Evolutionary conservation across 2,888 invertebrate species (phyloP), one percentile per base, ranked within the genome.

Genomic region (Coelopa pilipes): DNA sequence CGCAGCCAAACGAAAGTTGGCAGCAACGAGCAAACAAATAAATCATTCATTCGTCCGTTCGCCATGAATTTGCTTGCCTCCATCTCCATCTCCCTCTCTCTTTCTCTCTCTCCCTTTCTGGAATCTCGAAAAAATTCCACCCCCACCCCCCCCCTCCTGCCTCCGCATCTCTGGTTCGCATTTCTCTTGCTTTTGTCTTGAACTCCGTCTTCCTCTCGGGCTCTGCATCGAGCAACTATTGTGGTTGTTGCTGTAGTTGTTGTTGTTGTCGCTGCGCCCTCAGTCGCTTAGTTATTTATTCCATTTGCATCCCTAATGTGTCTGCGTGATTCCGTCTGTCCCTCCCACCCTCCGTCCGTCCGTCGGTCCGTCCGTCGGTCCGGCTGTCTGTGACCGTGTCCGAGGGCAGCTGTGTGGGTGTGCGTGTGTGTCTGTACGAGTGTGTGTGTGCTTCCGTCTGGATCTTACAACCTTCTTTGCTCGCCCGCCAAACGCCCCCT

Each of bases 251-350:
- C 2, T 68, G 55, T 55, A 24, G 7, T 68, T 68, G 53, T 34
- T 68, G 15, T 17, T 68, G 24, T 50, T 55, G 55, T 12, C 70
- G 10, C 53, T 70, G 81, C 80, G 81, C 83, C 83, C 82, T 82
- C 83, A 83, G 82, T 83, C 82, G 80, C 80, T 83, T 82, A 82
- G 80, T 83, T 77, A 76, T 77, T 80, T 80, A 81, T 81, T 78
- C 77, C 81, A 80, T 83, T 82, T 83, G 83, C 83, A 83, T 82
- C 79, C 78, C 76, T 83, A 83, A 83, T 82, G 81, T 45, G 24
- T 24, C 62, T 62, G 66, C 66, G 19, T 2, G 13, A 59, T 21
- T 49, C 1, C 12, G 11, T 53, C 21, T 59, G 19, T 67, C 24
- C 34, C n/a, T 53, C 13, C 34, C 24, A 55, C 0, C 34, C 17